Conservation (phyloP, 37 sponge, comb jelly and placozoan genomes). For the Ephydatia muelleri region DNA sequence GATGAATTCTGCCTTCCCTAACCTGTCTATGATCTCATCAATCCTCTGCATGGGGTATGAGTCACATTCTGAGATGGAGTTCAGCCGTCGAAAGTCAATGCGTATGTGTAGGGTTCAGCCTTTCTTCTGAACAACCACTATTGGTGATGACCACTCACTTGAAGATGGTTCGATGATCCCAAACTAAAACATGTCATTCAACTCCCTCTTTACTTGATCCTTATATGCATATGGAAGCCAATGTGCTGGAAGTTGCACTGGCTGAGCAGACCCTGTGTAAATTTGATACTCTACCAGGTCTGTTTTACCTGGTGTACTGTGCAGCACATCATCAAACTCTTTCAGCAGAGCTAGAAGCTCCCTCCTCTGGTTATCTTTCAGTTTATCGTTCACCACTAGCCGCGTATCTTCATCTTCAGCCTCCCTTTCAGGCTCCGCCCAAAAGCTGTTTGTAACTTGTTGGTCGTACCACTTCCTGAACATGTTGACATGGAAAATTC, state of each 20-base stretch:
- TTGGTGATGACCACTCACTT: constrained; percentile 62
- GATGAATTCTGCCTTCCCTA: constrained; percentile 30
- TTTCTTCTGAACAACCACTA: constrained; percentile 40
- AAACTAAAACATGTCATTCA: constrained; percentile 28
- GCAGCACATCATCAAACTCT: too few relatives aligned
- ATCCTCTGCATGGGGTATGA: constrained; percentile 69
- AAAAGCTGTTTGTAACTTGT: too few relatives aligned
- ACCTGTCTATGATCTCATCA: constrained; percentile 49
- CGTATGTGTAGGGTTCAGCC: constrained; percentile 14
- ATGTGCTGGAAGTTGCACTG: constrained; percentile 10
- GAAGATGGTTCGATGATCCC: constrained; percentile 45
- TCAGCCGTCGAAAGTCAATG: constrained; percentile 39
- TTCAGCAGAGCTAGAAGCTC: too few relatives aligned
- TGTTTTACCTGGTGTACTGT: too few relatives aligned
- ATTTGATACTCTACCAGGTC: constrained; percentile 8
- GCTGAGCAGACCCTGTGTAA: constrained; percentile 3
- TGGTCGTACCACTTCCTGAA: constrained; percentile 12
- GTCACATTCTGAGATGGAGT: constrained; percentile 46
- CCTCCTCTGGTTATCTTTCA: too few relatives aligned
- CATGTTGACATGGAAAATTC: constrained; percentile 22
- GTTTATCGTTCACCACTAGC: too few relatives aligned
- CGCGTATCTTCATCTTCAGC: too few relatives aligned
- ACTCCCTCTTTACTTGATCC: constrained; percentile 21
- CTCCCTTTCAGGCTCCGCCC: too few relatives aligned
- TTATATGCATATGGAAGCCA: constrained; percentile 37